phyloP scores from a whole-genome alignment of 2,888 invertebrate species.

The Gymnocheta viridis region DNA sequence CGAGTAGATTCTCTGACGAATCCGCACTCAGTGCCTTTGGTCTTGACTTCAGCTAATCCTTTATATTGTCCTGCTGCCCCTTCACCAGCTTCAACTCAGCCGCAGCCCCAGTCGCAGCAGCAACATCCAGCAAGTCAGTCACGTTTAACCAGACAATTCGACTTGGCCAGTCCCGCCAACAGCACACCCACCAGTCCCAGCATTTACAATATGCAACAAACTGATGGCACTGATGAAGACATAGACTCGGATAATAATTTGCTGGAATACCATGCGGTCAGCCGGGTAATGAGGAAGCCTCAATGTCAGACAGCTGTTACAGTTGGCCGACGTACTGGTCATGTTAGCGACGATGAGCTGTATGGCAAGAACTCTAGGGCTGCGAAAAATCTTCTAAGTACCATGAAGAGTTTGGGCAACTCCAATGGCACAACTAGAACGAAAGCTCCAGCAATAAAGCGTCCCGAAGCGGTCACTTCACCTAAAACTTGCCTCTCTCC shows the following conservation, averaged over 20 bases:
- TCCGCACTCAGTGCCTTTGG: slow-evolving; percentile 79
- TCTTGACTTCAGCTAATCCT: slow-evolving; percentile 79
- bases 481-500: slow-evolving; percentile 78
- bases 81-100: slow-evolving; percentile 7
- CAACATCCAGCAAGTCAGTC: slow-evolving; percentile 67
- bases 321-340: slow-evolving; percentile 78
- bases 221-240: slow-evolving; percentile 75
- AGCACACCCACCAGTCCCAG: slow-evolving; percentile 75
- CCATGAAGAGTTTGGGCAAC: slow-evolving; percentile 79
- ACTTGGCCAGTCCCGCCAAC: slow-evolving; percentile 75
- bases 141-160: slow-evolving; percentile 70
- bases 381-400: slow-evolving; percentile 83
- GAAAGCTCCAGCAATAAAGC: slow-evolving; percentile 73
- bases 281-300: slow-evolving; percentile 90
- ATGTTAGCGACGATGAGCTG: slow-evolving; percentile 82
- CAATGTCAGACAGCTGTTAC: slow-evolving; percentile 88
- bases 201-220: slow-evolving; percentile 72
- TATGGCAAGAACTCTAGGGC: slow-evolving; percentile 82
- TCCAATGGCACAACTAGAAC: slow-evolving; percentile 71
- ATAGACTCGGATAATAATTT: slow-evolving; percentile 82
- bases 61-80: slow-evolving; percentile 73
- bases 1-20: slow-evolving; percentile 78
- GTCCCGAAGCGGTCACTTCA: slow-evolving; percentile 71
- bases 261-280: slow-evolving; percentile 86
- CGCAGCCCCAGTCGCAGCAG: slow-evolving; percentile 51